Percentiles rank a stretch among this genome's conserved stretches.
These are phyloP conservation scores for Aptenodytes forsteri DNA, from an alignment of 2,113 vertebrate species.

Conservation along the genomic window DNA sequence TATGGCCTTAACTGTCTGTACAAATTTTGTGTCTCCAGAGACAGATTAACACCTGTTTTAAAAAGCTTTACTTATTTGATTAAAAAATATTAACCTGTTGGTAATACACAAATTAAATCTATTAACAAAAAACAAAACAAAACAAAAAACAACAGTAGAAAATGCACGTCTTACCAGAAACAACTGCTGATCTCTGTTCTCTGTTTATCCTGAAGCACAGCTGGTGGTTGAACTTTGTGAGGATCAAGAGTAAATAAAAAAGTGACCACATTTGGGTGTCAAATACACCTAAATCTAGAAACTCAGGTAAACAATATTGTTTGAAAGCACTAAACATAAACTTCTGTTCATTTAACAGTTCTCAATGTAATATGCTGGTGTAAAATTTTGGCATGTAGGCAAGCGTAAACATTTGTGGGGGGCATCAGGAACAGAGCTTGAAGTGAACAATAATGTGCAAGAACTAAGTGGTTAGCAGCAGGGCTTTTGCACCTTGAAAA, in stretches of 20 bases:
- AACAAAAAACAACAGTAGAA: neutral
- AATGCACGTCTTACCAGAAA: neutral
- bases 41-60: neutral
- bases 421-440: neutral
- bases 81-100: neutral
- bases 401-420: neutral
- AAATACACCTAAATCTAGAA: neutral
- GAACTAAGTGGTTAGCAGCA: neutral
- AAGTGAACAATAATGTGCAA: neutral
- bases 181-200: neutral
- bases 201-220: neutral
- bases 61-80: neutral
- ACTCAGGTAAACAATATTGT: neutral
- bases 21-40: neutral
- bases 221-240: neutral
- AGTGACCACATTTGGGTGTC: neutral
- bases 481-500: neutral
- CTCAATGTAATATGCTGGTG: neutral
- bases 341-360: neutral
- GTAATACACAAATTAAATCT: neutral
- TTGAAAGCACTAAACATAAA: neutral
- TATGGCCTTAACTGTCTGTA: accelerated
- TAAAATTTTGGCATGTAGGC: neutral
- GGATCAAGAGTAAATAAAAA: neutral
- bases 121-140: neutral